Percentiles rank a stretch among this genome's conserved stretches.
These are phyloP conservation scores for Papilio gigon DNA, from an alignment of 2,888 invertebrate genomes.

Conservation along the genomic window DNA sequence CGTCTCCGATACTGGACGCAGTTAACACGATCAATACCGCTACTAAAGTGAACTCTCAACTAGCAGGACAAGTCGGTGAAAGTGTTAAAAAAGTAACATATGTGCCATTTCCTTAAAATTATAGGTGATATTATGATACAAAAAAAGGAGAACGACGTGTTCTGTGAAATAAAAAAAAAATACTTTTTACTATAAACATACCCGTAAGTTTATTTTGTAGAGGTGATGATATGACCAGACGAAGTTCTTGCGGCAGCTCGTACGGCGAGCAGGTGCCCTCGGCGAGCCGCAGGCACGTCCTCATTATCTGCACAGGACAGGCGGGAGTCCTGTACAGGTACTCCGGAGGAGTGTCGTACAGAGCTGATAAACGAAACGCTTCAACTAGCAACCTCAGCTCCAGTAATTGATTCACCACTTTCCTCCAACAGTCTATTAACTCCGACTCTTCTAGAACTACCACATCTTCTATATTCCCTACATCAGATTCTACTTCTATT, in stretches of 20 bases:
- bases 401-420: constrained; percentile 79
- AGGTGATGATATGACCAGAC: constrained; percentile 79
- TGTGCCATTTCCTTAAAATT: no score
- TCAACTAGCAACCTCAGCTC: constrained; percentile 82
- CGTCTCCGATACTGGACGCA: constrained; percentile 67
- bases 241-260: constrained; percentile 85
- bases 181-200: constrained; percentile 49
- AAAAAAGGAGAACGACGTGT: no score
- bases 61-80: no score
- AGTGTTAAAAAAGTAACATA: no score
- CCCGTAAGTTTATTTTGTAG: constrained; percentile 68
- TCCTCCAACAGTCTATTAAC: constrained; percentile 71
- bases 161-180: no score
- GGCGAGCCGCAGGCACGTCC: constrained; percentile 84
- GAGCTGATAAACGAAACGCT: constrained; percentile 82
- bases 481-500: constrained; percentile 74
- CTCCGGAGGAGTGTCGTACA: constrained; percentile 78
- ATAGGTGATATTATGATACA: no score
- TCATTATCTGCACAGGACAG: constrained; percentile 81
- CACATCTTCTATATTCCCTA: constrained; percentile 71
- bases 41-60: no score
- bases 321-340: constrained; percentile 64
- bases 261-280: constrained; percentile 84
- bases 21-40: no score
- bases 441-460: constrained; percentile 68